Evolutionary conservation across 2,797 vertebrate genomes (phyloP).

Genomic region (Tapera naevia): DNA sequence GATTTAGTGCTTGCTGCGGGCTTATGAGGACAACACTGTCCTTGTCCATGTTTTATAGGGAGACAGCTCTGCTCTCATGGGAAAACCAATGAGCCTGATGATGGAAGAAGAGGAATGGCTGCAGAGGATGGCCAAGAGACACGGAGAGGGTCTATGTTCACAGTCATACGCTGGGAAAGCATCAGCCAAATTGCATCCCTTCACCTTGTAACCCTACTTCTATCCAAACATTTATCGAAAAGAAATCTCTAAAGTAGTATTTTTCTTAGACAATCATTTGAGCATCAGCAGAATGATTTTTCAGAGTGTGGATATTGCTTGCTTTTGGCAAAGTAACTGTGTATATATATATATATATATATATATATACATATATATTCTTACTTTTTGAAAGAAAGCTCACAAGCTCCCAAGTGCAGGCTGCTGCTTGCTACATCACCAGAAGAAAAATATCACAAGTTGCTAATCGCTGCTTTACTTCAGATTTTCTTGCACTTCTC

Average conservation of each 20-base stretch:
- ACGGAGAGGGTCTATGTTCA: not conserved
- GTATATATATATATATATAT: not conserved
- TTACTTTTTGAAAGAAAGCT: not conserved
- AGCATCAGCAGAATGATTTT: not conserved
- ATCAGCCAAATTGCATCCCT: fast-evolving
- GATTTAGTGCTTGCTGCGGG: not conserved
- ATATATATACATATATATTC: not conserved
- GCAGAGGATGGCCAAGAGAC: not conserved
- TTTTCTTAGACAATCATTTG: not conserved
- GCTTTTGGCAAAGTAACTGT: not conserved
- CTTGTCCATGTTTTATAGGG: not conserved
- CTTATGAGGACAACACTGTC: not conserved
- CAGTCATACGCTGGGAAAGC: not conserved
- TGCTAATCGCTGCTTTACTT: not conserved
- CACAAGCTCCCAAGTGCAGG: not conserved
- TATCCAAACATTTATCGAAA: not conserved
- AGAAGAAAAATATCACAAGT: not conserved
- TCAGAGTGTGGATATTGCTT: not conserved
- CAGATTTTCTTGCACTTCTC: not conserved
- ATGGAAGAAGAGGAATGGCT: not conserved
- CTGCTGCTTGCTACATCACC: not conserved
- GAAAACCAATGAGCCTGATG: not conserved
- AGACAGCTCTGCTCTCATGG: not conserved
- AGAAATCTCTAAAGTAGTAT: not conserved
- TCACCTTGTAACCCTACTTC: not conserved